These are phyloP conservation scores for Agapostemon virescens DNA, from an alignment of 2,888 invertebrate genomes.

Conservation along the genomic window DNA sequence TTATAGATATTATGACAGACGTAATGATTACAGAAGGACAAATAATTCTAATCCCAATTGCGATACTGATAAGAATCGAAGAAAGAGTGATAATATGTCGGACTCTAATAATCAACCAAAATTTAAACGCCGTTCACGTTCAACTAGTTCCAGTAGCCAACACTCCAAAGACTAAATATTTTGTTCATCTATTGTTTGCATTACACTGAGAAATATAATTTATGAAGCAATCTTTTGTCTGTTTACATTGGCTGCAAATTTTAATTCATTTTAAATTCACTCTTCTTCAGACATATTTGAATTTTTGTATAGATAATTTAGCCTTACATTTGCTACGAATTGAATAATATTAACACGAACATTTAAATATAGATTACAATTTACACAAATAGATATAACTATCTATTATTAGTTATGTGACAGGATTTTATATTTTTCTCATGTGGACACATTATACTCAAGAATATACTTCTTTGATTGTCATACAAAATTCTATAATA, in stretches of 20 bases:
- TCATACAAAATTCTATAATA: not conserved
- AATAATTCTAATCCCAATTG: constrained; percentile 63
- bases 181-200: constrained; percentile 26
- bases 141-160: constrained; percentile 73
- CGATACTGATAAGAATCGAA: constrained; percentile 56
- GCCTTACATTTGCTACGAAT: constrained; percentile 34
- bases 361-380: constrained; percentile 36
- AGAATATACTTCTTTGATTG: constrained; percentile 6
- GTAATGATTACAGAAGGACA: constrained; percentile 67
- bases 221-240: constrained; percentile 32
- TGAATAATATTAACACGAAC: constrained; percentile 27
- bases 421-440: constrained; percentile 22
- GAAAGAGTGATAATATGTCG: constrained; percentile 58
- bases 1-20: constrained; percentile 67
- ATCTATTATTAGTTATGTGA: constrained; percentile 13
- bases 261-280: constrained; percentile 25
- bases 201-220: constrained; percentile 33
- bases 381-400: too few relatives aligned
- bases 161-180: constrained; percentile 71
- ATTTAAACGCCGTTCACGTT: constrained; percentile 75
- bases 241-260: constrained; percentile 28
- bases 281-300: constrained; percentile 15
- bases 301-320: constrained; percentile 12
- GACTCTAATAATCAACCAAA: constrained; percentile 68
- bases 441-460: constrained; percentile 18